phyloP scores from a whole-genome alignment of 2,113 vertebrate species.

The Hipposideros armiger region DNA sequence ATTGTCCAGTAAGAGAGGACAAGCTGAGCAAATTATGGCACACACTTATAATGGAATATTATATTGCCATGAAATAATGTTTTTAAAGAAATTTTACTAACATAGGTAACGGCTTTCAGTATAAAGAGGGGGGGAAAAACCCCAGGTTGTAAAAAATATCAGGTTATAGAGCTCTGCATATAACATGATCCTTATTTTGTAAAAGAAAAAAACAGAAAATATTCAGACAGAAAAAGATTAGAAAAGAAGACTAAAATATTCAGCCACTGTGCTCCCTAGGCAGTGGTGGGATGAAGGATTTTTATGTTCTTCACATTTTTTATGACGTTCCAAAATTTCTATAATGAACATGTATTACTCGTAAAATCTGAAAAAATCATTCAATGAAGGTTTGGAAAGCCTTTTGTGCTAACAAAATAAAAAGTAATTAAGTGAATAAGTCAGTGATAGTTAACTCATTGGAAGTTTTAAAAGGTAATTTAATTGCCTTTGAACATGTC shows the following conservation, averaged over 20 bases:
- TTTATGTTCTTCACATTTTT: constrained; percentile 56
- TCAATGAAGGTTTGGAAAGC: constrained; percentile 8
- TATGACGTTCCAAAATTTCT: constrained; percentile 36
- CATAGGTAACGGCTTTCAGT: background rate
- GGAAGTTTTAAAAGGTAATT: constrained; percentile 49
- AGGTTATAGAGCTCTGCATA: constrained; percentile 21
- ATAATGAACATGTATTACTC: constrained; percentile 8
- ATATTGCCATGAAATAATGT: background rate
- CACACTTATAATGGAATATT: background rate
- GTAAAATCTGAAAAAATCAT: constrained; percentile 54
- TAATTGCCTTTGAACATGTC: constrained; percentile 52
- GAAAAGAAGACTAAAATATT: background rate
- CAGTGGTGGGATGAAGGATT: background rate
- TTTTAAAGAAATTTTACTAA: constrained; percentile 54
- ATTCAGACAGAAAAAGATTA: constrained; percentile 9
- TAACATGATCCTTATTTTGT: constrained; percentile 36
- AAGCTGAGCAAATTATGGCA: background rate
- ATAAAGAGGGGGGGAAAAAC: background rate
- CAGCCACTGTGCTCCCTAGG: background rate
- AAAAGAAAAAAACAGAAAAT: constrained; percentile 1
- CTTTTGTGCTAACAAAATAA: constrained; percentile 50
- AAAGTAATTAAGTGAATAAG: constrained; percentile 35
- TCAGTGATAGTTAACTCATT: background rate
- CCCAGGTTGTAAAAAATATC: background rate
- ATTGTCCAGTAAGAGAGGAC: background rate